Base-by-base conservation (phyloP, 2,888 invertebrate genomes). In the Endotricha flammealis region DNA sequence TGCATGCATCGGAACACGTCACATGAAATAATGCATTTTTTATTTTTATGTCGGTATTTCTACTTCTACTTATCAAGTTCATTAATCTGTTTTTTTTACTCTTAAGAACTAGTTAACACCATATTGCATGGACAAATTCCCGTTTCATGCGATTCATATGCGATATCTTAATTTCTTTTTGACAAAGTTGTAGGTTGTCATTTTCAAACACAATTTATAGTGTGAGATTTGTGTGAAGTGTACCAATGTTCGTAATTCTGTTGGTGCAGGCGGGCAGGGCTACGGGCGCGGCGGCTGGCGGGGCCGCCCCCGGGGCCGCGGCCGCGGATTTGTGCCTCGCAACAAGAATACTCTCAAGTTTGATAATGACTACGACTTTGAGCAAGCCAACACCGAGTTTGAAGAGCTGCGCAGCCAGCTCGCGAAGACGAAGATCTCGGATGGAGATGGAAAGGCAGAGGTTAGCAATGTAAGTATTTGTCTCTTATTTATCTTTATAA, bases 321-420 rank as follows among this genome's bases (percentile, higher is more conserved):
- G 85, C 0, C 81, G 81, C 46, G 85, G 83, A 0, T 82, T 83
- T 60, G 66, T 78, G 11, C 79, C 81, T 1, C 75, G 81, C 44
- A 78, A 89, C 50, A 91, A 92, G 73, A 92, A 91, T 60, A 91
- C 91, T 8, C 90, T 97, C 49, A 97, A 97, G 78, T 98, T 98
- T 77, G 97, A 97, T 51, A 95, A 93, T 56, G 99, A 99, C 69
- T 99, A 97, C 69, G 99, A 99, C 81, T 99, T 99, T 73, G 99
- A 99, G 80, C 95, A 97, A 76, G 98, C 98, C 40, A 99, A 99
- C 78, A 97, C 95, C 24, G 93, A 98, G 82, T 99, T 99, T 78
- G 96, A 98, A 64, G 96, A 98, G 75, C 88, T 98, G 39, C 92
- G 93, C 57, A 92, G 88, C 60, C 94, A 97, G 70, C 87, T 98